These are phyloP conservation scores for Pardalotus punctatus DNA, from an alignment of 2,113 vertebrate genomes.

Conservation along the genomic window DNA sequence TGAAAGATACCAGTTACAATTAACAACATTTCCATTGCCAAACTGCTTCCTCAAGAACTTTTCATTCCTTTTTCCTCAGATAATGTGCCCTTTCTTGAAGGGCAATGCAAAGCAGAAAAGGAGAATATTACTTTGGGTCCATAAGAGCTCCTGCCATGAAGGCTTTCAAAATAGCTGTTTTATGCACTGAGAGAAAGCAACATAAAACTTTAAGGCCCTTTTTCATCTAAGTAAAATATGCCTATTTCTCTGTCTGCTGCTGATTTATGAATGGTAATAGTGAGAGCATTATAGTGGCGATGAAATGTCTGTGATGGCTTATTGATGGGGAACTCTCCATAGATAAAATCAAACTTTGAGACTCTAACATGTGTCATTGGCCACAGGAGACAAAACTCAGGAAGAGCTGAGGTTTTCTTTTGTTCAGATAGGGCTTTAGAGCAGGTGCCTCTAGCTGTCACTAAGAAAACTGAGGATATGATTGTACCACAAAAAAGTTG, in stretches of 20 bases:
- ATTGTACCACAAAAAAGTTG: background rate
- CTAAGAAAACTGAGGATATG: background rate
- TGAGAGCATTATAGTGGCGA: background rate
- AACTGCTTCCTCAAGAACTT: background rate
- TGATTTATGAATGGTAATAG: conserved; percentile 5
- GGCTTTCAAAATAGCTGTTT: conserved; percentile 1
- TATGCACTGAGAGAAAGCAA: background rate
- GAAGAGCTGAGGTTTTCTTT: background rate
- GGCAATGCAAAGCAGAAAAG: background rate
- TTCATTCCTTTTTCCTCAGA: background rate
- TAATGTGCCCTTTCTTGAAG: background rate
- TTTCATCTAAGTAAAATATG: conserved; percentile 5
- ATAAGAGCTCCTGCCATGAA: background rate
- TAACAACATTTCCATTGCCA: background rate
- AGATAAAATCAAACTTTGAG: background rate
- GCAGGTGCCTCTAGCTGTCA: background rate
- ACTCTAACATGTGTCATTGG: background rate
- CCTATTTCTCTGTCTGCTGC: background rate
- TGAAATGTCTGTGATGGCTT: background rate
- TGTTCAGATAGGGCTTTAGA: background rate
- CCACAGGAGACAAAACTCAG: background rate
- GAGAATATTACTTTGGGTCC: background rate
- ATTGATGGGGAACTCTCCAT: conserved; percentile 7
- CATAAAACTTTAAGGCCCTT: conserved; percentile 26
- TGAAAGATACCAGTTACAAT: background rate